Conservation (phyloP, 2,888 invertebrate genomes). For the Phlogophora meticulosa region DNA sequence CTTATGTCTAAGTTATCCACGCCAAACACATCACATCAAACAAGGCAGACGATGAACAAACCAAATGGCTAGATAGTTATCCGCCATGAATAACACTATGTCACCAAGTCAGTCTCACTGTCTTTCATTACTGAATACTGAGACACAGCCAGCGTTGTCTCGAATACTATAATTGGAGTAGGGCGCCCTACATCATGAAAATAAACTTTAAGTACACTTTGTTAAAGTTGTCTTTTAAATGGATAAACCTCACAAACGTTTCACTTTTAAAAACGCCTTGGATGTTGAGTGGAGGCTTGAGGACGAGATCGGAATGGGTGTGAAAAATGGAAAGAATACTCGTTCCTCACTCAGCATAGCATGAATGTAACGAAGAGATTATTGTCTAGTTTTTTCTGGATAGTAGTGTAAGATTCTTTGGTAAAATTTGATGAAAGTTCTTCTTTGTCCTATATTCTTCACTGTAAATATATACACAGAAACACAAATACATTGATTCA, state of each 20-base stretch:
- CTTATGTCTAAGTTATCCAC: not conserved
- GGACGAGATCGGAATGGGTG: slow-evolving; percentile 78
- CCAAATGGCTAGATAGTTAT: slow-evolving; percentile 53
- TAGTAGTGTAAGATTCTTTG: slow-evolving; percentile 19
- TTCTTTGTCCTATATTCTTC: too few species aligned
- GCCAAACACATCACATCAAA: slow-evolving; percentile 21
- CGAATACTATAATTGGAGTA: slow-evolving; percentile 68
- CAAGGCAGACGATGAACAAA: slow-evolving; percentile 19
- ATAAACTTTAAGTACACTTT: slow-evolving; percentile 56
- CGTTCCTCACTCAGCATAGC: slow-evolving; percentile 47
- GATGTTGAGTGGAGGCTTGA: slow-evolving; percentile 72
- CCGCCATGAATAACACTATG: slow-evolving; percentile 55
- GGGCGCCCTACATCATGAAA: slow-evolving; percentile 17
- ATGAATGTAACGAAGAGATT: slow-evolving; percentile 63
- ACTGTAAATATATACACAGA: too few species aligned
- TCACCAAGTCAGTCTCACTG: slow-evolving; percentile 63
- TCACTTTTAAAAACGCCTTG: slow-evolving; percentile 80
- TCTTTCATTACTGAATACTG: slow-evolving; percentile 79
- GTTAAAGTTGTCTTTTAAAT: slow-evolving; percentile 64
- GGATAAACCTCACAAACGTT: slow-evolving; percentile 69
- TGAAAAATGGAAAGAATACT: slow-evolving; percentile 74
- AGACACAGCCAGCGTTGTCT: slow-evolving; percentile 69
- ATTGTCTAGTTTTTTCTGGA: slow-evolving; percentile 32
- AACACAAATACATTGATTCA: too few species aligned
- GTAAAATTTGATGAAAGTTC: not conserved